These are phyloP conservation scores for Glaucopsyche alexis DNA, from an alignment of 2,888 invertebrate species.

Conservation along the genomic window DNA sequence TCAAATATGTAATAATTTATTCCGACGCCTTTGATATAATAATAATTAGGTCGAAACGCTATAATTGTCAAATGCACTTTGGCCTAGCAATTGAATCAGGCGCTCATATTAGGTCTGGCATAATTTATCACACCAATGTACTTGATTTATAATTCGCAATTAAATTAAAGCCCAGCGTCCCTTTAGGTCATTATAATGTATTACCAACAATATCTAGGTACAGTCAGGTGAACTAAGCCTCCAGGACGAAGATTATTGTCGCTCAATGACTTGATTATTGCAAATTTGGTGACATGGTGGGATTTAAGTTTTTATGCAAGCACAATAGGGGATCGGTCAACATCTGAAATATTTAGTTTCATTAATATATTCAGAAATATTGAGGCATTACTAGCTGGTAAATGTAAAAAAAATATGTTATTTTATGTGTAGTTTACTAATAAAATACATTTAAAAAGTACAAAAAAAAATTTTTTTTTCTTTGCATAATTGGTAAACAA, in stretches of 20 bases:
- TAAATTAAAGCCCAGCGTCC: background rate
- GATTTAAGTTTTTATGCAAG: too few species aligned
- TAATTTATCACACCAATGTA: constrained; percentile 23
- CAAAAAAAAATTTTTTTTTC: too few species aligned
- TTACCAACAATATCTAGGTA: constrained; percentile 2
- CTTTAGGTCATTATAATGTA: constrained; percentile 11
- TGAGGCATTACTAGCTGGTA: too few species aligned
- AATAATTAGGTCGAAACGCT: background rate
- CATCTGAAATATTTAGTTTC: too few species aligned
- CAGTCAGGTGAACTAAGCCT: background rate
- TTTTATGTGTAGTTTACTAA: too few species aligned
- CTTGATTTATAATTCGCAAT: constrained; percentile 23
- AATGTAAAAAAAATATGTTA: too few species aligned
- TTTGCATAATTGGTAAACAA: too few species aligned
- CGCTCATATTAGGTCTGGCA: constrained; percentile 7
- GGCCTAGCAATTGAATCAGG: constrained; percentile 15
- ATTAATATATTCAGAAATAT: too few species aligned
- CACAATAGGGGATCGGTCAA: too few species aligned
- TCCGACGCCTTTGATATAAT: background rate
- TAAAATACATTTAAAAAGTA: too few species aligned
- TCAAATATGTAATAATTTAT: background rate
- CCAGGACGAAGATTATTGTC: background rate
- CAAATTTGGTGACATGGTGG: too few species aligned
- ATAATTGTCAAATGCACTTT: constrained; percentile 21
- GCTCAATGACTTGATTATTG: too few species aligned